A percentile compares a stretch with the other conserved stretches of the same genome.
Evolutionary conservation across 1,140 invertebrate species (phyloP).

Genomic region (Micrasema minimum): DNA sequence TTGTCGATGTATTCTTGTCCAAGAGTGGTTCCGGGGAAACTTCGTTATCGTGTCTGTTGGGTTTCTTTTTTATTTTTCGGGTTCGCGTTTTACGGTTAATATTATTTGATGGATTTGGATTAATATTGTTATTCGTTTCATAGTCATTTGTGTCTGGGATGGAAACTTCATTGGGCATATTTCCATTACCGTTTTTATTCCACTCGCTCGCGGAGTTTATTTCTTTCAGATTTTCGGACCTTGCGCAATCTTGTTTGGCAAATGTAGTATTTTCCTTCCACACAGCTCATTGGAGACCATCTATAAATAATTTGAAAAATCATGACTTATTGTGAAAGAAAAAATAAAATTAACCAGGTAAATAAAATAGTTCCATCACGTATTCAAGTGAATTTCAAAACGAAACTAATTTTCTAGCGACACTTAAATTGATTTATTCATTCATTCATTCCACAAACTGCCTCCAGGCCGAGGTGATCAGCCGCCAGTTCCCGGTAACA

Average conservation of each 20-base stretch:
- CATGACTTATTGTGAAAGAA: too few relatives aligned
- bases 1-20: neutral
- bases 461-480: too few relatives aligned
- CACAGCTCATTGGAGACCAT: slow-evolving; percentile 72
- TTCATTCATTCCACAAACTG: too few relatives aligned
- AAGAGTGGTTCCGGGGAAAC: neutral
- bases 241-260: slow-evolving; percentile 70
- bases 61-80: neutral
- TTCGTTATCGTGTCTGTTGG: neutral
- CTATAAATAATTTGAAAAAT: slow-evolving; percentile 56
- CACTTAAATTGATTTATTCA: too few relatives aligned
- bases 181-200: slow-evolving; percentile 58
- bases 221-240: slow-evolving; percentile 60
- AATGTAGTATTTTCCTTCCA: slow-evolving; percentile 72
- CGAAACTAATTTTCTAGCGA: too few relatives aligned
- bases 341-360: too few relatives aligned
- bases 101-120: slow-evolving; percentile 48
- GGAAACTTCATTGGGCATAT: slow-evolving; percentile 65
- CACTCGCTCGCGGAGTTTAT: slow-evolving; percentile 59
- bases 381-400: too few relatives aligned
- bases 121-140: slow-evolving; percentile 27
- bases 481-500: too few relatives aligned
- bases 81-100: neutral
- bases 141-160: slow-evolving; percentile 55
- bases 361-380: too few relatives aligned